Base-by-base conservation (phyloP, 1,140 invertebrate species). In the Arctopsyche grandis region DNA sequence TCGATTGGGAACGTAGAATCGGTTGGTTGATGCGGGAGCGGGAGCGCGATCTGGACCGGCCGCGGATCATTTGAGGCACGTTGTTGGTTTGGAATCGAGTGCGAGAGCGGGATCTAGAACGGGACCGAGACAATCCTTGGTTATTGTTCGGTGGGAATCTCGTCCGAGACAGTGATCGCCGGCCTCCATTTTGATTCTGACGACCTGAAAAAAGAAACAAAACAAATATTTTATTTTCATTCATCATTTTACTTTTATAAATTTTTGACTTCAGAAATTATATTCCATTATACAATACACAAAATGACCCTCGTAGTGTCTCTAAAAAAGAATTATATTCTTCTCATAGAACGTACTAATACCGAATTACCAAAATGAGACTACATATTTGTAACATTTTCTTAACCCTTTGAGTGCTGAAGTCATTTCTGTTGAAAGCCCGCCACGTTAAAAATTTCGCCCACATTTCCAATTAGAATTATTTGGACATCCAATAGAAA, bases 111-210 rank as follows among this genome's bases (percentile, higher is more conserved):
- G 74, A 76, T 69, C 78, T 75, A n/a, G 81, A 79, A 0, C 81
- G 69, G 0, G 78, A 77, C 14, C 80, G 46, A 14, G 66, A 77
- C 14, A 16, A 16, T 5, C 46, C 44, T 70, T 21, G 44, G n/a
- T 79, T 79, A 44, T 75, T 71, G 69, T 79, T 73, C 16, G 48
- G 52, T 24, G 19, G 48, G 58, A 77, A 79, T 7, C 80, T 75
- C 21, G 44, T 46, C 19, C 77, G n/a, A 14, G 80, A 81, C 7
- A 63, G 21, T 0, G 80, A 79, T 22, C 80, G 58, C 26, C 73
- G 29, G 0, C 10, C 10, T n/a, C 44, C 48, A 56, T 74, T 74
- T 71, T 44, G 69, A 46, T 70, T 22, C 19, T 70, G 69, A 10
- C 24, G 22, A 48, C 71, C 71, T 74, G 21, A 44, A 48, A 60